A percentile compares a stretch with the other conserved stretches of the same genome.
These are phyloP conservation scores for Oscheius sp. DNA, from an alignment of 2,888 invertebrate genomes.

Conservation along the genomic window DNA sequence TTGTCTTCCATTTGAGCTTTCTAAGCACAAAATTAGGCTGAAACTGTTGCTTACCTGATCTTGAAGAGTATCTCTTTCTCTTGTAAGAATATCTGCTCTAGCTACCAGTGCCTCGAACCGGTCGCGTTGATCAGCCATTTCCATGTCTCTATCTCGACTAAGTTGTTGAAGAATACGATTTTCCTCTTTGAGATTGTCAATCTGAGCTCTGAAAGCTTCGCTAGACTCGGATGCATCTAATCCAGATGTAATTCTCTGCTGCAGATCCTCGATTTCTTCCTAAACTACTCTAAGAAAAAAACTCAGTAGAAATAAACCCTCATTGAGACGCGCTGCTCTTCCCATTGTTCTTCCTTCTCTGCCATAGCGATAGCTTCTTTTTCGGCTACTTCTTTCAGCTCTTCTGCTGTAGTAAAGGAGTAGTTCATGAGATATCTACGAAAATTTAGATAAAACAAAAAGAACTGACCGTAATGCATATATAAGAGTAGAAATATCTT, in stretches of 20 bases:
- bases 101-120: slow-evolving; percentile 58
- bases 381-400: slow-evolving; percentile 62
- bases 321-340: slow-evolving; percentile 54
- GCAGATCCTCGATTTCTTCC: slow-evolving; percentile 60
- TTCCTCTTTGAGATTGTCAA: slow-evolving; percentile 66
- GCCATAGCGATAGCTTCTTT: slow-evolving; percentile 62
- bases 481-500: slow-evolving; percentile 53
- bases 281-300: slow-evolving; percentile 30
- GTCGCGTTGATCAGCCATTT: slow-evolving; percentile 65
- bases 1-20: slow-evolving; percentile 65
- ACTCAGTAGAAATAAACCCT: slow-evolving; percentile 32
- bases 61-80: slow-evolving; percentile 56
- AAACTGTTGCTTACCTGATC: slow-evolving; percentile 20
- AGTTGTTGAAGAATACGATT: slow-evolving; percentile 63
- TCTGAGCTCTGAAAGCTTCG: slow-evolving; percentile 56
- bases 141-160: slow-evolving; percentile 64
- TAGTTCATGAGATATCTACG: slow-evolving; percentile 34
- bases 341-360: slow-evolving; percentile 66
- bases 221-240: slow-evolving; percentile 44
- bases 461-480: slow-evolving; percentile 50
- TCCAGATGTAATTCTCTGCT: slow-evolving; percentile 59
- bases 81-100: slow-evolving; percentile 51
- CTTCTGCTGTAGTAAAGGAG: slow-evolving; percentile 62
- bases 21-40: too few relatives aligned
- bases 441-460: slow-evolving; percentile 44